phyloP scores from a whole-genome alignment of 2,888 invertebrate species.

The Portevinia maculata region DNA sequence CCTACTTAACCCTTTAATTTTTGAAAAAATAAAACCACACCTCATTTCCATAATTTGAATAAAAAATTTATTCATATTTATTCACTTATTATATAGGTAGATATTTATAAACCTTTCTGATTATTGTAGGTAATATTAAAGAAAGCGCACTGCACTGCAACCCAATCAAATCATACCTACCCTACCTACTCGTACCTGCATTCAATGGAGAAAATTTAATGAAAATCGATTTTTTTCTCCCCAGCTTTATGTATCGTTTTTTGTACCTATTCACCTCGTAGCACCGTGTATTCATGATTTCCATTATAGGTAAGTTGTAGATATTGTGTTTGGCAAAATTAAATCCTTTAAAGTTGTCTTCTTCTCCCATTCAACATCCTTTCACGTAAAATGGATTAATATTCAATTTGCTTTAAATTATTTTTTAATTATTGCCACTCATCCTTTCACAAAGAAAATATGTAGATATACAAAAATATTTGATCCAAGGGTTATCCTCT shows the following conservation, averaged over 20 bases:
- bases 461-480: background rate
- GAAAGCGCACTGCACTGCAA: constrained; percentile 23
- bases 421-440: constrained; percentile 71
- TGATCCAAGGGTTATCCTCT: background rate
- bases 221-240: constrained; percentile 55
- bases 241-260: background rate
- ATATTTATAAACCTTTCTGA: constrained; percentile 10
- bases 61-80: background rate
- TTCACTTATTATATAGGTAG: background rate
- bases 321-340: background rate
- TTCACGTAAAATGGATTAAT: constrained; percentile 69
- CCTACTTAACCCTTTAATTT: no score
- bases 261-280: background rate
- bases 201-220: constrained; percentile 27
- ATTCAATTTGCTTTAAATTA: constrained; percentile 71
- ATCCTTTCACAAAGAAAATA: constrained; percentile 34
- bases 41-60: background rate
- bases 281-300: constrained; percentile 1
- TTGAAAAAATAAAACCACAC: no score
- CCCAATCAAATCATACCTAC: constrained; percentile 37
- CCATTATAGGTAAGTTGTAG: constrained; percentile 9
- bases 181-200: constrained; percentile 7
- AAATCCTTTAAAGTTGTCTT: constrained; percentile 18
- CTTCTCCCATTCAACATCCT: constrained; percentile 20
- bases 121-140: constrained; percentile 44